Conservation (phyloP, 2,888 invertebrate genomes). For the Endotricha flammealis region DNA sequence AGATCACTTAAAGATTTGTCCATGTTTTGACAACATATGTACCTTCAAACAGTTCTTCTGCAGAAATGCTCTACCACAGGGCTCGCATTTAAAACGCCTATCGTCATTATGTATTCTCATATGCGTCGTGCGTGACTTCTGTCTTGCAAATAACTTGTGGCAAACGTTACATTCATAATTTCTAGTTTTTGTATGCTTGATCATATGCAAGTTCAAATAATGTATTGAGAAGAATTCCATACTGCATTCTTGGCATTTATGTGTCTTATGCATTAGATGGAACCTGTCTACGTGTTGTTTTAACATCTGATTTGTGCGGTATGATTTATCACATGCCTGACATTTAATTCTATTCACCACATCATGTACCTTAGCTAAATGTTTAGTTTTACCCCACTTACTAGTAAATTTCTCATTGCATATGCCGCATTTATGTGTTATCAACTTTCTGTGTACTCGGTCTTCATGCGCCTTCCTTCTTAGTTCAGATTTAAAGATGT, state of each 20-base stretch:
- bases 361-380: slow-evolving; percentile 30
- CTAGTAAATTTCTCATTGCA: slow-evolving; percentile 33
- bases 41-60: slow-evolving; percentile 36
- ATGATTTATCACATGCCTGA: slow-evolving; percentile 43
- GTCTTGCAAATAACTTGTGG: slow-evolving; percentile 35
- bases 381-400: slow-evolving; percentile 27
- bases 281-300: slow-evolving; percentile 45
- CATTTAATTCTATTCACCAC: slow-evolving; percentile 31
- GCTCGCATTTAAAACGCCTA: slow-evolving; percentile 32
- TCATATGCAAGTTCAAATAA: slow-evolving; percentile 36
- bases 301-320: slow-evolving; percentile 35
- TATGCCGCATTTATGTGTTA: slow-evolving; percentile 30
- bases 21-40: slow-evolving; percentile 31
- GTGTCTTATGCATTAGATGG: slow-evolving; percentile 45
- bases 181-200: slow-evolving; percentile 33
- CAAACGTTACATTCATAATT: slow-evolving; percentile 39
- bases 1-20: too few relatives aligned
- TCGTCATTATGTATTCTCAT: slow-evolving; percentile 39
- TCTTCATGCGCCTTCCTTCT: slow-evolving; percentile 49
- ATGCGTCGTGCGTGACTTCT: slow-evolving; percentile 36
- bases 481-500: slow-evolving; percentile 48
- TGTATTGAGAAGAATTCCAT: slow-evolving; percentile 42
- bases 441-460: slow-evolving; percentile 32
- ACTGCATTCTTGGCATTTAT: slow-evolving; percentile 45
- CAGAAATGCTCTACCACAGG: slow-evolving; percentile 32